phyloP scores from a whole-genome alignment of 2,113 vertebrate genomes.

The Campylomormyrus tamandua region DNA sequence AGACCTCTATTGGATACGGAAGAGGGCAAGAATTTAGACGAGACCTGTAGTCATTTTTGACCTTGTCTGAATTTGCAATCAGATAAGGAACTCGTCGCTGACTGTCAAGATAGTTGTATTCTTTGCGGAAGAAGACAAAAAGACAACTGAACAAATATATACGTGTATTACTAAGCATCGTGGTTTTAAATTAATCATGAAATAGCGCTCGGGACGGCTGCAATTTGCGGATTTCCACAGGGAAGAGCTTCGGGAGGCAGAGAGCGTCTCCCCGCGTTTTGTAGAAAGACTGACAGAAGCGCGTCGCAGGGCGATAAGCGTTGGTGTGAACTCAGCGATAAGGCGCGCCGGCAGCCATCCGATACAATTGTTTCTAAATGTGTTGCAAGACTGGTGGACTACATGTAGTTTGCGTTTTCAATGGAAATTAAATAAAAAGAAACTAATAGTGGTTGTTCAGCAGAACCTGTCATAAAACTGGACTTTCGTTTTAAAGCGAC shows the following conservation, averaged over 20 bases:
- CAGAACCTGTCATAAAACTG: not conserved
- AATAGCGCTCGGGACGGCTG: not conserved
- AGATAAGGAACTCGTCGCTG: conserved; percentile 20
- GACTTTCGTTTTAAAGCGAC: not conserved
- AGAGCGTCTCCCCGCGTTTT: conserved; percentile 12
- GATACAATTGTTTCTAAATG: not conserved
- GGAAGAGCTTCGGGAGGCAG: not conserved
- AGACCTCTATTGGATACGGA: not conserved
- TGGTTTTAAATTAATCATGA: not conserved
- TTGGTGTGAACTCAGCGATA: conserved; percentile 6
- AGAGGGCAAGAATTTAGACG: not conserved
- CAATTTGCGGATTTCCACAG: not conserved
- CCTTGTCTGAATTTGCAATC: conserved; percentile 16
- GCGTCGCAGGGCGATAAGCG: not conserved
- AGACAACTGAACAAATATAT: not conserved
- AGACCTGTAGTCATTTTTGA: not conserved
- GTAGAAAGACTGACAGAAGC: conserved; percentile 9
- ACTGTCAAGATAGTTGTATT: conserved; percentile 7
- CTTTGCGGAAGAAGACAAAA: conserved; percentile 17
- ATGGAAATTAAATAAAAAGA: not conserved
- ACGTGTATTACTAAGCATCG: not conserved
- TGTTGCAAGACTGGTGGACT: conserved; percentile 16
- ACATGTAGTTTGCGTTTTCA: conserved; percentile 4
- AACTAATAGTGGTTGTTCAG: not conserved
- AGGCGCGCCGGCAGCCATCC: not conserved